These are phyloP conservation scores for Semicossyphus pulcher DNA, from an alignment of 2,113 vertebrate genomes.

Conservation along the genomic window DNA sequence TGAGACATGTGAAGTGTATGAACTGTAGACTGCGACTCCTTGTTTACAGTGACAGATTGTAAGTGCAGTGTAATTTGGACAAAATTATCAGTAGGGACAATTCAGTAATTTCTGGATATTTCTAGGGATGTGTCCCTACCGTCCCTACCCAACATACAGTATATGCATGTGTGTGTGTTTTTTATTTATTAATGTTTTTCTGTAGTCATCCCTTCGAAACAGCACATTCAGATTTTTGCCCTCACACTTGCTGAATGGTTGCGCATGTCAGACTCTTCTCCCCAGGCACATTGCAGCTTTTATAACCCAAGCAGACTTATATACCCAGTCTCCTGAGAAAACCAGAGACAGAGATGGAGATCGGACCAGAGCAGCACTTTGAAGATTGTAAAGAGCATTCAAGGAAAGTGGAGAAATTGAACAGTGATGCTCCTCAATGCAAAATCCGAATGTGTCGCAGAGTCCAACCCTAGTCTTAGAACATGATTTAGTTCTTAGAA, in stretches of 20 bases:
- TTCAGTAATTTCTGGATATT: too few relatives aligned
- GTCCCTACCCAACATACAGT: too few relatives aligned
- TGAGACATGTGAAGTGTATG: too few relatives aligned
- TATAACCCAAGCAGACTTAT: conserved; percentile 70
- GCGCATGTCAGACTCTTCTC: conserved; percentile 56
- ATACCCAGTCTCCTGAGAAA: conserved; percentile 71
- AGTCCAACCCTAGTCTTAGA: conserved; percentile 29
- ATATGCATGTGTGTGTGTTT: conserved; percentile 17
- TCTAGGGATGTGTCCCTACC: too few relatives aligned
- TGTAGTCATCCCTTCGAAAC: conserved; percentile 31
- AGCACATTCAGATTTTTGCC: conserved; percentile 41
- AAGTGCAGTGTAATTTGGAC: too few relatives aligned
- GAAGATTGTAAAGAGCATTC: conserved; percentile 35
- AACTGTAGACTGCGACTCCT: too few relatives aligned
- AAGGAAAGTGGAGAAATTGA: conserved; percentile 31
- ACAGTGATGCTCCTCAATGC: conserved; percentile 14
- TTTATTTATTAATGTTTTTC: too few relatives aligned
- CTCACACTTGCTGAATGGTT: conserved; percentile 61
- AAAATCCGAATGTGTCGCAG: conserved; percentile 60
- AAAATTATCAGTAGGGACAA: too few relatives aligned
- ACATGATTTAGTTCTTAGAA: conserved; percentile 33
- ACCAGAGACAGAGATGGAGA: conserved; percentile 17
- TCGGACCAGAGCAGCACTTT: conserved; percentile 18
- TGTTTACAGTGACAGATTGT: too few relatives aligned
- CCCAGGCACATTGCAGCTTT: conserved; percentile 66